Evolutionary conservation across 2,797 vertebrate species (phyloP).

Genomic region (Clarias laeviceps): DNA sequence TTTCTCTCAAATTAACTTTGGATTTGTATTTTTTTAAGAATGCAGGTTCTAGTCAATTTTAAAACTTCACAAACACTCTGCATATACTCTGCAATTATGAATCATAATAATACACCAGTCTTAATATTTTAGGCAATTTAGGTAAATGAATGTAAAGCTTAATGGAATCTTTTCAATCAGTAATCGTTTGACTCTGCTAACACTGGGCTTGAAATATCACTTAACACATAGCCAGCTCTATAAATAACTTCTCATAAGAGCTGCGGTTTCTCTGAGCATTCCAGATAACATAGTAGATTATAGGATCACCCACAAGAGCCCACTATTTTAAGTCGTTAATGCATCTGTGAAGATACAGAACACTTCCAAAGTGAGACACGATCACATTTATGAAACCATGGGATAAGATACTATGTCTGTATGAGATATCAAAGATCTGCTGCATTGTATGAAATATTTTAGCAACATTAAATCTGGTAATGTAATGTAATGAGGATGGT

Average conservation of each 20-base stretch:
- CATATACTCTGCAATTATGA: background rate
- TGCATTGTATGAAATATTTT: background rate
- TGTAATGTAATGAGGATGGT: background rate
- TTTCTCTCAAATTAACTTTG: background rate
- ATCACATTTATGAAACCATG: background rate
- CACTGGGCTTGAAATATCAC: conserved; percentile 19
- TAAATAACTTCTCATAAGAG: conserved; percentile 30
- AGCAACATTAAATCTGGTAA: background rate
- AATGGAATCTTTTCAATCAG: conserved; percentile 7
- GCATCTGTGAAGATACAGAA: background rate
- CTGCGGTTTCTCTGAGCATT: conserved; percentile 6
- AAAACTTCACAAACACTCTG: background rate
- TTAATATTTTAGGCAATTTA: background rate
- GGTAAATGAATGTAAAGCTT: background rate
- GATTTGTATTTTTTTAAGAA: background rate
- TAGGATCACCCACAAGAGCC: background rate
- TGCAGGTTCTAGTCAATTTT: background rate
- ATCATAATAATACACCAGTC: background rate
- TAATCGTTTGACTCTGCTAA: conserved; percentile 33
- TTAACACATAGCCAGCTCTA: conserved; percentile 33
- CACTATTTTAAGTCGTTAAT: background rate
- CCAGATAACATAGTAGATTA: background rate
- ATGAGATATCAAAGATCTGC: background rate
- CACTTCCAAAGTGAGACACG: background rate
- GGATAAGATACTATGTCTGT: background rate